These are phyloP conservation scores for Eupithecia abbreviata DNA, from an alignment of 2,888 invertebrate genomes.

Conservation along the genomic window DNA sequence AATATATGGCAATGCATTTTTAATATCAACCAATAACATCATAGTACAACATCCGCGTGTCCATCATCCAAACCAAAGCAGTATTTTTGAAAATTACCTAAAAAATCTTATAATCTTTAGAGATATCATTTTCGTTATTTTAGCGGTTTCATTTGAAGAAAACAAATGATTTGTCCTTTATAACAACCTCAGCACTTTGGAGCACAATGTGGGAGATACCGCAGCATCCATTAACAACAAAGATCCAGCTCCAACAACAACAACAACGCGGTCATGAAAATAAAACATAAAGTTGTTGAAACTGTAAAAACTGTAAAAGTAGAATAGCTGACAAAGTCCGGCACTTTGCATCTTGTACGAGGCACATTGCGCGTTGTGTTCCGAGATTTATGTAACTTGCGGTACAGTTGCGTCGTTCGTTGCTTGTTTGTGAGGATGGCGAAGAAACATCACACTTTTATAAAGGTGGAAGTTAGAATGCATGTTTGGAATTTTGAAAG, in stretches of 20 bases:
- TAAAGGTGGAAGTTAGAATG: background rate
- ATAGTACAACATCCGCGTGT: too few relatives aligned
- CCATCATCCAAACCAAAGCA: background rate
- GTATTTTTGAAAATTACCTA: background rate
- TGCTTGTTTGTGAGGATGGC: background rate
- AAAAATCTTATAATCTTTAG: background rate
- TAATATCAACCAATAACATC: too few relatives aligned
- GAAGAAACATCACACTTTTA: background rate
- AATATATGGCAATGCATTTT: too few relatives aligned
- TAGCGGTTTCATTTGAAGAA: background rate
- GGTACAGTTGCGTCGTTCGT: background rate
- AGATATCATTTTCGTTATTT: background rate
- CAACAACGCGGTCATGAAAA: background rate
- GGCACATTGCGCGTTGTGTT: constrained; percentile 25
- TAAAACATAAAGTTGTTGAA: constrained; percentile 5
- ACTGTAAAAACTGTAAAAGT: constrained; percentile 7
- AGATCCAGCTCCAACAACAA: background rate
- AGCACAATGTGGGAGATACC: background rate
- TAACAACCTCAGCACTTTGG: background rate
- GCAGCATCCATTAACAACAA: background rate
- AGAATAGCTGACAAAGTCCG: background rate
- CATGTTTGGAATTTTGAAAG: background rate
- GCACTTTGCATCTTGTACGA: constrained; percentile 22
- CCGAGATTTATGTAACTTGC: background rate
- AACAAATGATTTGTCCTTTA: background rate